A percentile compares a stretch with the other conserved stretches of the same genome.
Conservation (phyloP, 2,797 vertebrate species). For the Ataeniobius toweri region DNA sequence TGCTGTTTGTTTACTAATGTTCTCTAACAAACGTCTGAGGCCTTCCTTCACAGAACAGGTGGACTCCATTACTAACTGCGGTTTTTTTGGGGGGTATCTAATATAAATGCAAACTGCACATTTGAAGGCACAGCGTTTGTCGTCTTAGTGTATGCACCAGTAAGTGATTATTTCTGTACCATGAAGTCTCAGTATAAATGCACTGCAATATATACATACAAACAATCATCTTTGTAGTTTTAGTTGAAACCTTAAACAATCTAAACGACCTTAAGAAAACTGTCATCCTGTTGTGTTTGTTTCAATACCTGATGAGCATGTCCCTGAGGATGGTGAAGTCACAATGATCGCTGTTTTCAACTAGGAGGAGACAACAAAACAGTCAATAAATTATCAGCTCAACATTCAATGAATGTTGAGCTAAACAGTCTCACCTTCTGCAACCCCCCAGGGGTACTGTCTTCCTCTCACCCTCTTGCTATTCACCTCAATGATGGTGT, state of each 20-base stretch:
- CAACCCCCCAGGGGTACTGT: constrained; percentile 98
- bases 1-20: too few relatives aligned
- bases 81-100: too few relatives aligned
- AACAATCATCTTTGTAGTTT: background rate
- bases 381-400: background rate
- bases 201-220: background rate
- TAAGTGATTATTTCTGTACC: too few relatives aligned
- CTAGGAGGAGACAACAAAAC: constrained; percentile 65
- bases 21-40: too few relatives aligned
- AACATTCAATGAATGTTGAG: background rate
- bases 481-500: constrained; percentile 97
- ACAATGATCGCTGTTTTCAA: constrained; percentile 98
- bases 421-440: constrained; percentile 86
- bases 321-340: constrained; percentile 98
- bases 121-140: too few relatives aligned
- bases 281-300: background rate
- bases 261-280: background rate
- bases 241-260: background rate
- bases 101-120: too few relatives aligned
- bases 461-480: constrained; percentile 93
- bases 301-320: constrained; percentile 96
- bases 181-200: too few relatives aligned
- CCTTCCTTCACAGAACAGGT: too few relatives aligned
- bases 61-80: too few relatives aligned
- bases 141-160: too few relatives aligned